These are phyloP conservation scores for Ammospiza caudacuta DNA, from an alignment of 2,113 vertebrate genomes.

Conservation along the genomic window DNA sequence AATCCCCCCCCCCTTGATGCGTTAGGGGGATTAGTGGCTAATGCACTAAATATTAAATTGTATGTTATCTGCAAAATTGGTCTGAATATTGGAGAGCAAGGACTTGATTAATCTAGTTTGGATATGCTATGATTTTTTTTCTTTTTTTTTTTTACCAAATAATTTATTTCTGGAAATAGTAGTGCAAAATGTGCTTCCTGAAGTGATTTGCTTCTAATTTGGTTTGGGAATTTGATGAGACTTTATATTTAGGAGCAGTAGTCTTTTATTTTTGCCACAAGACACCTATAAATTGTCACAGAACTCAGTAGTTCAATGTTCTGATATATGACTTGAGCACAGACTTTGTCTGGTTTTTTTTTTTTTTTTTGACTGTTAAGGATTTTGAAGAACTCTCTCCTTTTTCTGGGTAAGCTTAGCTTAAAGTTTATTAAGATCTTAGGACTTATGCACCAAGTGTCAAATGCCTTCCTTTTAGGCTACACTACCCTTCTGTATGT, in stretches of 20 bases:
- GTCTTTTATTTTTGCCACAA: neutral
- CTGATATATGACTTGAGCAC: neutral
- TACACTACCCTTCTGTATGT: neutral
- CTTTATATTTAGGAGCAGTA: neutral
- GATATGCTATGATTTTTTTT: neutral
- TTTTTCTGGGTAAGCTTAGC: neutral
- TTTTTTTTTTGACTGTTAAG: neutral
- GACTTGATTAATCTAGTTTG: neutral
- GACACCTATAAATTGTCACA: neutral
- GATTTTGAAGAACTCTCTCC: neutral
- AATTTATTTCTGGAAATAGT: neutral
- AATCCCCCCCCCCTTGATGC: neutral
- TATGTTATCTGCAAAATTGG: neutral
- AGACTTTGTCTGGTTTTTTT: neutral
- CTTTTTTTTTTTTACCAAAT: neutral
- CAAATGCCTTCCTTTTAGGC: neutral
- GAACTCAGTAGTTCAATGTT: neutral
- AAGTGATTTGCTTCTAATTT: neutral
- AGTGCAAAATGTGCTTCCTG: neutral
- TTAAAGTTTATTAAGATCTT: neutral
- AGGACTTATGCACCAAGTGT: neutral
- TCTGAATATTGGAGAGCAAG: neutral
- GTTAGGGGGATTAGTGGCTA: neutral
- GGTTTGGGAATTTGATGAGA: neutral
- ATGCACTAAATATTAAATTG: neutral